Conservation (phyloP, 2,797 vertebrate genomes). For the Paratrypauchen microcephalus region DNA sequence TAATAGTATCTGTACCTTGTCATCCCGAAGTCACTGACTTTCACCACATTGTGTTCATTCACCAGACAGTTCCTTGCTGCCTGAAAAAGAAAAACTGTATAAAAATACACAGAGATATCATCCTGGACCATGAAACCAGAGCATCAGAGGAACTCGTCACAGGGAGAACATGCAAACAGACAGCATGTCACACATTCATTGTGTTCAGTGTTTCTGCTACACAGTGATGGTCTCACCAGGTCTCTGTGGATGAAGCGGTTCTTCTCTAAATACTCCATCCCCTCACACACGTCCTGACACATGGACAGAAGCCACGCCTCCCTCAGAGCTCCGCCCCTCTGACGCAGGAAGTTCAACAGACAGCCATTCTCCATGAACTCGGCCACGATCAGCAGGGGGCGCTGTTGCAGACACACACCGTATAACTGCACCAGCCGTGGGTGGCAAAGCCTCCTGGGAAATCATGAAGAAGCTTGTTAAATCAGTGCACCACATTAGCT, state of each 20-base stretch:
- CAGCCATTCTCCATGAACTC: slow-evolving; percentile 95
- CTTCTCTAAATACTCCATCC: slow-evolving; percentile 90
- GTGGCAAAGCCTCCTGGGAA: slow-evolving; percentile 87
- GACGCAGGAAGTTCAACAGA: slow-evolving; percentile 86
- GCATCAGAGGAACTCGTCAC: too few species aligned
- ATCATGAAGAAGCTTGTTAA: not conserved
- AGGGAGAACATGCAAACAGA: too few species aligned
- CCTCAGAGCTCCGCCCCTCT: slow-evolving; percentile 78
- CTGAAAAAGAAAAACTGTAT: slow-evolving; percentile 51
- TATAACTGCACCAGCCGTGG: slow-evolving; percentile 93
- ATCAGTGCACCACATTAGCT: not conserved
- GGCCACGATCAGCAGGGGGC: slow-evolving; percentile 89
- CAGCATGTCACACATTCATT: too few species aligned
- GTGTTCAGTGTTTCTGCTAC: too few species aligned
- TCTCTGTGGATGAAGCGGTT: slow-evolving; percentile 92
- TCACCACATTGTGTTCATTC: slow-evolving; percentile 76
- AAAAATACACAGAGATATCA: too few species aligned
- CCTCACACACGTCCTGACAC: slow-evolving; percentile 89
- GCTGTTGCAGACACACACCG: slow-evolving; percentile 89
- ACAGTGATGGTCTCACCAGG: slow-evolving; percentile 75
- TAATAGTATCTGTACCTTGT: slow-evolving; percentile 71
- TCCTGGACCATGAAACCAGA: too few species aligned
- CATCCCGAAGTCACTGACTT: slow-evolving; percentile 91
- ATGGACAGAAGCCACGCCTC: slow-evolving; percentile 82
- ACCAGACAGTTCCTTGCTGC: slow-evolving; percentile 91